A percentile compares a stretch with the other conserved stretches of the same genome.
These are phyloP conservation scores for Ibidorhyncha struthersii DNA, from an alignment of 2,113 vertebrate species.

Conservation along the genomic window DNA sequence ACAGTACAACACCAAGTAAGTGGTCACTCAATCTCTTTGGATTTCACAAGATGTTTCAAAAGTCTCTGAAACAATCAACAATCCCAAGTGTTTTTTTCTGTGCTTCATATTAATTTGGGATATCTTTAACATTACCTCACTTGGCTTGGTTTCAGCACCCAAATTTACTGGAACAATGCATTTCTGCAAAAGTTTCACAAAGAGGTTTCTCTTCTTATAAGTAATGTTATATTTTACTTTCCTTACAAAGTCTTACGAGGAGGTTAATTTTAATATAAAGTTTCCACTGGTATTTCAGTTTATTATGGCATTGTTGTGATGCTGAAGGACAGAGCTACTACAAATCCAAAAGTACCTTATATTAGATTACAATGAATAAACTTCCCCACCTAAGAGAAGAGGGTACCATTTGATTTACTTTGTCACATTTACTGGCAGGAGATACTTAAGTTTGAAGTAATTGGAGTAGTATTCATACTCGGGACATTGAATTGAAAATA, in stretches of 20 bases:
- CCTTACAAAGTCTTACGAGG: background rate
- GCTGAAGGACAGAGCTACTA: background rate
- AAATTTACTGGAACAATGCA: background rate
- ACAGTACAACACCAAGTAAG: background rate
- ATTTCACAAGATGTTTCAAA: background rate
- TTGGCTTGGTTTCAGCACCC: background rate
- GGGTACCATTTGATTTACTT: slow-evolving; percentile 31
- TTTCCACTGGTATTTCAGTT: background rate
- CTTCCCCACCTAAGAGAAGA: background rate
- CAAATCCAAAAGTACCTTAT: background rate
- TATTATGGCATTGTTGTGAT: slow-evolving; percentile 5
- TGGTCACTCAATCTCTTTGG: background rate
- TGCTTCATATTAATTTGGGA: background rate
- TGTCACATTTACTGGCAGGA: slow-evolving; percentile 22
- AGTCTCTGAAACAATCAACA: background rate
- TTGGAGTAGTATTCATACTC: background rate
- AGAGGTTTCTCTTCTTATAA: background rate
- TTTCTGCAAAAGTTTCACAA: background rate
- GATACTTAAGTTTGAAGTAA: slow-evolving; percentile 20
- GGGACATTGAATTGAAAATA: background rate
- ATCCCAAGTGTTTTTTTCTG: background rate
- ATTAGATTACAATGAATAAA: slow-evolving; percentile 42
- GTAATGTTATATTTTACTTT: background rate
- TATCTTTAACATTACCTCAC: background rate
- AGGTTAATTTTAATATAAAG: background rate